A percentile compares a stretch with the other conserved stretches of the same genome.
phyloP scores from a whole-genome alignment of 2,888 invertebrate species.

The Atrina japonica region DNA sequence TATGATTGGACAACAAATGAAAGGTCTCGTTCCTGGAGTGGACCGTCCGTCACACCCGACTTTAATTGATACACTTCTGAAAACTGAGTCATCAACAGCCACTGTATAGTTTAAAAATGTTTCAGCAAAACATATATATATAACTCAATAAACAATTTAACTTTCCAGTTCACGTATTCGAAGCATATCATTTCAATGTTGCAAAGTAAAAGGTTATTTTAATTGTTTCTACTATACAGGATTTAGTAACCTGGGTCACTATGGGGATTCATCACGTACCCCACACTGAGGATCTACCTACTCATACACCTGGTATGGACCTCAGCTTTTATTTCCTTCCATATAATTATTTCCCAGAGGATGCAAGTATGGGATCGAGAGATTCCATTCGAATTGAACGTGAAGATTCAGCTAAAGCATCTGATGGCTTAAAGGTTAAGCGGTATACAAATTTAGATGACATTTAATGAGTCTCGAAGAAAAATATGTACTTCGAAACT shows the following conservation, averaged over 20 bases:
- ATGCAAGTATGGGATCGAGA: conserved; percentile 57
- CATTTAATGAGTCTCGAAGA: too few species aligned
- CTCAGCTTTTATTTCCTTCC: conserved; percentile 57
- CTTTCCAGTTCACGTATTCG: too few species aligned
- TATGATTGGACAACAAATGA: conserved; percentile 57
- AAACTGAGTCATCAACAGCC: conserved; percentile 34
- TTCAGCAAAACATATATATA: conserved; percentile 73
- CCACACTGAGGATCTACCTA: too few species aligned
- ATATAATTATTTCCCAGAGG: conserved; percentile 64
- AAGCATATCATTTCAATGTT: too few species aligned
- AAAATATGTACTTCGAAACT: too few species aligned
- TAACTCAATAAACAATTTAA: too few species aligned
- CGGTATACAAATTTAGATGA: too few species aligned
- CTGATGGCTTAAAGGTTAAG: too few species aligned
- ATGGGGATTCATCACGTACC: conserved; percentile 62
- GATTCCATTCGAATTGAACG: conserved; percentile 54
- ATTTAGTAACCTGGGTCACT: conserved; percentile 63
- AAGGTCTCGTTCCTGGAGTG: conserved; percentile 66
- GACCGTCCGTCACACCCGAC: conserved; percentile 73
- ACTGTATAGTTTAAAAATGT: conserved; percentile 46
- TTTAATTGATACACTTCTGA: conserved; percentile 51
- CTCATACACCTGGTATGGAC: conserved; percentile 53
- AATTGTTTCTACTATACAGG: conserved; percentile 55
- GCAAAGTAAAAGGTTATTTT: too few species aligned
- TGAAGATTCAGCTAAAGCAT: too few species aligned